Percentiles rank a stretch among this genome's conserved stretches.
Conservation (phyloP, 2,113 vertebrate genomes). For the Cyanoderma ruficeps region DNA sequence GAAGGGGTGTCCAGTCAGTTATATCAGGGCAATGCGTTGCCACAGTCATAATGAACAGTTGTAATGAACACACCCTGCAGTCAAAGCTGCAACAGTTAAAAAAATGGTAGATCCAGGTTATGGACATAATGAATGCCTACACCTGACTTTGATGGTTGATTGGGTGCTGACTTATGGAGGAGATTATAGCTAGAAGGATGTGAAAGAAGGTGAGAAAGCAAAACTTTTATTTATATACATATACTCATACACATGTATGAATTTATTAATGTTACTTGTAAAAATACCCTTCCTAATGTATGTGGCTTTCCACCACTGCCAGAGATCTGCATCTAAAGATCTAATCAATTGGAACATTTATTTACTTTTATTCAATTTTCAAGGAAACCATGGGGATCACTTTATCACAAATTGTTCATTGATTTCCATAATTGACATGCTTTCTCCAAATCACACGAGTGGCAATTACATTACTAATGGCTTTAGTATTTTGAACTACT, state of each 20-base stretch:
- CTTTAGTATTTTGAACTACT: neutral
- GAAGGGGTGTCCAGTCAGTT: neutral
- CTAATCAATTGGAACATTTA: neutral
- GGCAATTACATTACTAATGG: neutral
- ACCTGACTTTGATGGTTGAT: neutral
- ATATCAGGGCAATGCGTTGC: neutral
- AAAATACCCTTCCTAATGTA: neutral
- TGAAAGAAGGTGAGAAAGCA: neutral
- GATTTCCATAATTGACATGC: neutral
- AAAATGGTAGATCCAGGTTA: neutral
- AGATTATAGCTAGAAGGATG: neutral
- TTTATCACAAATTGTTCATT: slow-evolving; percentile 5
- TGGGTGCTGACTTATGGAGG: neutral
- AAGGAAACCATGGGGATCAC: neutral
- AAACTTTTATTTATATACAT: neutral
- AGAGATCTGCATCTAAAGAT: neutral
- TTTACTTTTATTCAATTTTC: slow-evolving; percentile 1
- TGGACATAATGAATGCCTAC: neutral
- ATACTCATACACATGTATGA: neutral
- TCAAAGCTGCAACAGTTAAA: neutral
- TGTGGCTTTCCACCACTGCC: neutral
- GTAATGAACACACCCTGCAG: neutral
- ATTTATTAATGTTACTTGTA: neutral
- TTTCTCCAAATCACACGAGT: neutral
- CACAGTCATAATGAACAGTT: neutral